These are phyloP conservation scores for Gallinago undulata DNA, from an alignment of 2,113 vertebrate genomes.

Conservation along the genomic window DNA sequence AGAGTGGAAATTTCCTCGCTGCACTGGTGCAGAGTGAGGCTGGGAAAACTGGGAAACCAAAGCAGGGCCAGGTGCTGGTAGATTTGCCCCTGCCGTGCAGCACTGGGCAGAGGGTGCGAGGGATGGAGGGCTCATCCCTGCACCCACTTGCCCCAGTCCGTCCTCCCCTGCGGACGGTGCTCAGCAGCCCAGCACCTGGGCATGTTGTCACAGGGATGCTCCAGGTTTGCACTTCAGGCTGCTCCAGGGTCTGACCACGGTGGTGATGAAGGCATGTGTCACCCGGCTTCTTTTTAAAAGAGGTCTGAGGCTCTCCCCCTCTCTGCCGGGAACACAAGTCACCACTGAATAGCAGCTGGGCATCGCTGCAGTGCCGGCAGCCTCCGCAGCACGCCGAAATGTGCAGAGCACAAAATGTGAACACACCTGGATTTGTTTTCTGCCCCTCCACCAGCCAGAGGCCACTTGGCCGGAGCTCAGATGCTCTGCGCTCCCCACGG, in stretches of 20 bases:
- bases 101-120: not conserved
- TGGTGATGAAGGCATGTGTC: not conserved
- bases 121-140: not conserved
- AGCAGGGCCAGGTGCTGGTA: not conserved
- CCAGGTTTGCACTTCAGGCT: not conserved
- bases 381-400: not conserved
- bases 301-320: not conserved
- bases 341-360: not conserved
- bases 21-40: not conserved
- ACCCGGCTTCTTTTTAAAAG: not conserved
- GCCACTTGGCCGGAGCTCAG: fast-evolving
- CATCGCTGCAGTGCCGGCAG: not conserved
- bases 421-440: not conserved
- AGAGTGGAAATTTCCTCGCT: not conserved
- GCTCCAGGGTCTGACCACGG: fast-evolving
- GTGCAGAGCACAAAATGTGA: not conserved
- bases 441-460: not conserved
- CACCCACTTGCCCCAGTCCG: not conserved
- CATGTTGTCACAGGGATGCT: not conserved
- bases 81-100: not conserved
- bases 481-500: fast-evolving
- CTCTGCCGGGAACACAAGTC: fast-evolving
- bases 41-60: not conserved
- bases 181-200: not conserved
- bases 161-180: fast-evolving